Base-by-base conservation (phyloP, 2,888 invertebrate species). In the Drosophila lacicola region DNA sequence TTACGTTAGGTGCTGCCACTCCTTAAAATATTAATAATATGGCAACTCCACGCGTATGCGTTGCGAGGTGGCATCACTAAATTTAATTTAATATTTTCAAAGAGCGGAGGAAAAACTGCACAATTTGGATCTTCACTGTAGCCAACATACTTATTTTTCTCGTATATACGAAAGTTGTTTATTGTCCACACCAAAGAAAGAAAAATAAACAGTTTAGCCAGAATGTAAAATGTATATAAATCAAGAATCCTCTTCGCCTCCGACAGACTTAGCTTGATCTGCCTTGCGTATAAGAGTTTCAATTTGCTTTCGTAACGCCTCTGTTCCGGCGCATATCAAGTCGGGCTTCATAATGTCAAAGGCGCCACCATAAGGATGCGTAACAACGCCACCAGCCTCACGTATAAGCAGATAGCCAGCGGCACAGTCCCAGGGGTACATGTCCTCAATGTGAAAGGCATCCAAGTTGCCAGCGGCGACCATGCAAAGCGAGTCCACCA, bases 351-450 rank as follows among this genome's bases (percentile, higher is more conserved):
- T 94, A n/a, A 95, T 79, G 73, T 94, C 91, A 70, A 93, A 94
- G 73, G 93, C 90, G 9, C 91, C 91, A 1, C 94, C 96, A 90
- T 94, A 94, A 4, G 95, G 94, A 91, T 96, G 95, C 34, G 94
- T 93, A 9, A 96, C 93, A 54, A 93, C 92, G 21, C 96, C 97
- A 14, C 97, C 97, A 50, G 97, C 96, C 93, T 97, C 97, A 61
- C 93, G 92, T 21, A 96, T 94, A 42, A 97, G 95, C 46, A 97
- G 90, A 57, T 93, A 94, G 13, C 95, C 96, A 5, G 96, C 97
- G 17, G 96, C 95, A 47, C 96, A 94, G 90, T 97, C 97, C 97
- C 97, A 97, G 37, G 95, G 94, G 81, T 95, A 95, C 78, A 96
- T 93, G 46, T 95, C 95, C 70, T 95, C 95, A 88, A 95, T 95